Conservation (phyloP, 1,140 invertebrate species). For the Drosophila lacertosa region DNA sequence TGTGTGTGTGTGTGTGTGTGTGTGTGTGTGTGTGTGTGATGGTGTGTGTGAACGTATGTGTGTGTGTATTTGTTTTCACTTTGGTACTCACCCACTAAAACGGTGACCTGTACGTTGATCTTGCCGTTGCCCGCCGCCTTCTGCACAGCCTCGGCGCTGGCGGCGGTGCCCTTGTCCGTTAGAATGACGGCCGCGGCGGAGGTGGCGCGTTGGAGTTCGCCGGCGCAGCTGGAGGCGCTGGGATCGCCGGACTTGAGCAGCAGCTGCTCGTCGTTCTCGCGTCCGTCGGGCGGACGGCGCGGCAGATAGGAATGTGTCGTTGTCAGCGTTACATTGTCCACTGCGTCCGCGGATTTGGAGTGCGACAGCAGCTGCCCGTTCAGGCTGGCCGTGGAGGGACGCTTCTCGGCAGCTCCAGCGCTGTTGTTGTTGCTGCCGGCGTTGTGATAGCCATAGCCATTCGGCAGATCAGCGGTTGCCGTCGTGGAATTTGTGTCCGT, state of each 20-base stretch:
- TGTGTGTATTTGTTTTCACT: conserved; percentile 7
- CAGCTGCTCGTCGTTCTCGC: conserved; percentile 87
- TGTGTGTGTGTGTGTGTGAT: conserved; percentile 1
- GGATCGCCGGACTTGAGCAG: conserved; percentile 49
- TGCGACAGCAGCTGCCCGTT: conserved; percentile 64
- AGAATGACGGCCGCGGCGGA: conserved; percentile 75
- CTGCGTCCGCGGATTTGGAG: conserved; percentile 69
- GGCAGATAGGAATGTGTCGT: conserved; percentile 76
- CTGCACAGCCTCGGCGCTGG: conserved; percentile 84
- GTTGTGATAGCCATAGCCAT: conserved; percentile 63
- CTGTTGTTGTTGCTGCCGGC: conserved; percentile 38
- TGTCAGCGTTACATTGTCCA: conserved; percentile 75
- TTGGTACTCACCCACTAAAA: conserved; percentile 87
- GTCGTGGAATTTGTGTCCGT: conserved; percentile 45
- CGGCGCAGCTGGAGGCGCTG: conserved; percentile 1
- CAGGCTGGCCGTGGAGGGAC: conserved; percentile 61
- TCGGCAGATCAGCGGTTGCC: conserved; percentile 41
- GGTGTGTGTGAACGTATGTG: conserved; percentile 12
- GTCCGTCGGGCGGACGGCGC: conserved; percentile 88
- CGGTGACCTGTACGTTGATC: conserved; percentile 94
- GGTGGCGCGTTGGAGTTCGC: conserved; percentile 67
- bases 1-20: conserved; percentile 1
- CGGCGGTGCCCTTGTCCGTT: conserved; percentile 81
- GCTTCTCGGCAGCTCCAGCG: conserved; percentile 53
- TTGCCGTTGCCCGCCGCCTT: conserved; percentile 90